Evolutionary conservation across 2,888 invertebrate genomes (phyloP).

Genomic region (Megalurothrips usitatus): DNA sequence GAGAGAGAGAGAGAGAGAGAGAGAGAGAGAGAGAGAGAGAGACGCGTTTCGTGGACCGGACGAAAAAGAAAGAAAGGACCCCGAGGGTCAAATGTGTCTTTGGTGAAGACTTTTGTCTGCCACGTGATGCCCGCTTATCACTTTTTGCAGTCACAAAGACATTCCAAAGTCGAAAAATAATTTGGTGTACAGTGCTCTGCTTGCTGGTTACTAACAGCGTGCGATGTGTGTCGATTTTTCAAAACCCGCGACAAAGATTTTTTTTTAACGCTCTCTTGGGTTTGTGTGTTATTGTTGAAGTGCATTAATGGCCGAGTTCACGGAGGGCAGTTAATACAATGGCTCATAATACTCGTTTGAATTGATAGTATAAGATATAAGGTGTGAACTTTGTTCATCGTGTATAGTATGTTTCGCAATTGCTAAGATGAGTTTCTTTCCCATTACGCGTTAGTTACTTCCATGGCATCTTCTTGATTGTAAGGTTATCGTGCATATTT

Average conservation of each 20-base stretch:
- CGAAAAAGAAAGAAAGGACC: constrained; percentile 6
- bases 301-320: not conserved
- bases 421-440: not conserved
- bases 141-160: constrained; percentile 24
- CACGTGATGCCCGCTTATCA: constrained; percentile 18
- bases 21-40: not conserved
- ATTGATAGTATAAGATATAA: no score
- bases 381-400: no score
- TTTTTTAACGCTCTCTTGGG: not conserved
- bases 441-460: not conserved
- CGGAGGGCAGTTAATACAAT: not conserved
- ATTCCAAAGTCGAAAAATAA: constrained; percentile 27
- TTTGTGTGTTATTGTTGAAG: not conserved
- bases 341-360: no score
- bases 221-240: no score
- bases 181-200: not conserved
- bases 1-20: not conserved
- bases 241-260: not conserved
- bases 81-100: constrained; percentile 9
- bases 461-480: not conserved
- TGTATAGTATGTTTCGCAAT: no score
- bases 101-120: not conserved
- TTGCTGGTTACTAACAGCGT: not conserved
- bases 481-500: constrained; percentile 16
- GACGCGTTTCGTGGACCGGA: not conserved